These are phyloP conservation scores for Sinocyclocheilus anophthalmus DNA, from an alignment of 2,113 vertebrate species.

Conservation along the genomic window DNA sequence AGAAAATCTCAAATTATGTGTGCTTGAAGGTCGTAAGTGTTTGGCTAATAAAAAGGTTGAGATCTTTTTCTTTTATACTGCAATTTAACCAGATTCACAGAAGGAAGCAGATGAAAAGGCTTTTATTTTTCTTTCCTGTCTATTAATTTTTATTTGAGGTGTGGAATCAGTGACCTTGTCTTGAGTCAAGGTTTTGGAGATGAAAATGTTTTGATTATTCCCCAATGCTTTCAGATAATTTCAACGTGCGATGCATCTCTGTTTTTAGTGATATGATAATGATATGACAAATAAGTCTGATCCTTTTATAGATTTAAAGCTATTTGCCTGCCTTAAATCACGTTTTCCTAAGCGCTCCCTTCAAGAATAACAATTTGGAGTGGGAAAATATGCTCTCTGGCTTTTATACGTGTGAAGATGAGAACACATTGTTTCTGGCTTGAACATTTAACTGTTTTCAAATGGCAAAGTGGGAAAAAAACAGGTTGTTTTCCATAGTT, in stretches of 20 bases:
- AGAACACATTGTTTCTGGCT: slow-evolving; percentile 29
- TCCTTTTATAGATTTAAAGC: background rate
- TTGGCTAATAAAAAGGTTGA: background rate
- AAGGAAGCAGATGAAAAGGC: background rate
- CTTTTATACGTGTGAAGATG: slow-evolving; percentile 20
- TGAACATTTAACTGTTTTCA: slow-evolving; percentile 43
- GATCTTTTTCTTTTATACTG: background rate
- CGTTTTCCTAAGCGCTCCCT: slow-evolving; percentile 22
- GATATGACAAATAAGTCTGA: slow-evolving; percentile 11
- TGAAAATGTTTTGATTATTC: background rate
- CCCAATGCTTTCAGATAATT: background rate
- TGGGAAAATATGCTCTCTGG: background rate
- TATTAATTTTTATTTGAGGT: background rate
- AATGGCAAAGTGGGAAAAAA: slow-evolving; percentile 46
- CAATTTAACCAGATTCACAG: background rate
- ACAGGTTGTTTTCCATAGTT: slow-evolving; percentile 10
- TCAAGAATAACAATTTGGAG: background rate
- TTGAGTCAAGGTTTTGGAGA: background rate
- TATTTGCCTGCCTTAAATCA: slow-evolving; percentile 25
- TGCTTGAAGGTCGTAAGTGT: background rate
- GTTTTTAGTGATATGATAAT: background rate
- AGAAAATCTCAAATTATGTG: background rate
- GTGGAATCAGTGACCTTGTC: background rate
- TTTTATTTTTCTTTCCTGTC: background rate
- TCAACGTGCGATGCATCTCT: background rate